Evolutionary conservation across 2,797 vertebrate species (phyloP), one percentile per base, ranked within the genome.

Genomic region (Artibeus jamaicensis): DNA sequence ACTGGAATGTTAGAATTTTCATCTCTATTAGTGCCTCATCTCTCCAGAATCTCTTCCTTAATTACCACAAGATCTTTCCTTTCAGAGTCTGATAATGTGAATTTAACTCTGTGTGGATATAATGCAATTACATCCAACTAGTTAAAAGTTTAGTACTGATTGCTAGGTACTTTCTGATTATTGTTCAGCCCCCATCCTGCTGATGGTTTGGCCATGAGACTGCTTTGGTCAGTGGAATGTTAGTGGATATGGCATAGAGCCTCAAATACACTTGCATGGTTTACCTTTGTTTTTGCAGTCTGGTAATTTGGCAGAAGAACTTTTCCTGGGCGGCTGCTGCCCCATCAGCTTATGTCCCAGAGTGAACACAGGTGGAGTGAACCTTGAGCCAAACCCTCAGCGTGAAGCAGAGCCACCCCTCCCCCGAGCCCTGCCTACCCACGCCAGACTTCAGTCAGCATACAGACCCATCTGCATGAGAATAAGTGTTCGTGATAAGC

Each of bases 1-100:
- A 95, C 70, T 94, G 57, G 46, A 96, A 59, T 87, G 89, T 70
- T 48, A 93, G 55, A 92, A 76, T 29, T 82, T 95, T 95, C 44
- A 62, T 83, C 86, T 93, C 29, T 29, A 67, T 73, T 92, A 86
- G 42, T 53, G 3, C 50, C 22, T 91, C 22, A 1, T 55, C 34
- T 87, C 82, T 95, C 67, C 2, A 81, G 34, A 71, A 93, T 91
- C 50, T 93, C 46, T 24, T 85, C 71, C 22, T 94, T 77, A 74
- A 84, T 93, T 90, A 57, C 24, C 29, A 1, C 29, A 70, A 57
- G 46, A 68, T 65, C 57, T 94, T 92, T 71, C 29, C 37, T 95
- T 82, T 86, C 46, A 68, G 24, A 79, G 53, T 57, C 42, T 85
- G 21, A 55, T 68, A 91, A 32, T 86, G 73, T 78, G 65, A 92